phyloP scores from a whole-genome alignment of 2,888 invertebrate genomes.

The Heteropelma amictum region DNA sequence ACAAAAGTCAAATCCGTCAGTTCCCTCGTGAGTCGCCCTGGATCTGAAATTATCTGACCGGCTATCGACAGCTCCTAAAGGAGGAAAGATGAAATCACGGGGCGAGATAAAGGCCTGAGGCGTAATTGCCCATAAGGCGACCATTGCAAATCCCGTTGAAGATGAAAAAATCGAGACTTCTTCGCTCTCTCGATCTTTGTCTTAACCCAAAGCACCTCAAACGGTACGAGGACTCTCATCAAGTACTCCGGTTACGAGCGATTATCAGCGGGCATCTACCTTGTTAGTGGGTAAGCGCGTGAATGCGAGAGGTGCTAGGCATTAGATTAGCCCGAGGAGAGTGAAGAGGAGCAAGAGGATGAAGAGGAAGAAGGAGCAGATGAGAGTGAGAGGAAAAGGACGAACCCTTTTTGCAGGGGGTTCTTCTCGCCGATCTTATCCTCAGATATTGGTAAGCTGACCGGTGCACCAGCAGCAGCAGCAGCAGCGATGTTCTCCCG shows the following conservation, averaged over 20 bases:
- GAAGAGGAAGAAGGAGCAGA: slow-evolving; percentile 16
- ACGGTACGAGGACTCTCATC: slow-evolving; percentile 56
- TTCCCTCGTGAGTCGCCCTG: too few relatives aligned
- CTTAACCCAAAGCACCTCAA: slow-evolving; percentile 24
- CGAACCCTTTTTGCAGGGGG: slow-evolving; percentile 56
- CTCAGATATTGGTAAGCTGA: slow-evolving; percentile 58
- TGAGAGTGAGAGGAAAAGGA: slow-evolving; percentile 43
- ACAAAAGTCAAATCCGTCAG: slow-evolving; percentile 10
- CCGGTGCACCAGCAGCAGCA: slow-evolving; percentile 44
- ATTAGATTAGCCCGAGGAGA: slow-evolving; percentile 55
- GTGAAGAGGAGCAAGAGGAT: slow-evolving; percentile 32
- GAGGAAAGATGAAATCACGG: slow-evolving; percentile 13
- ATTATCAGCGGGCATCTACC: slow-evolving; percentile 71
- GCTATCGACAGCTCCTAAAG: slow-evolving; percentile 40
- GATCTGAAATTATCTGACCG: slow-evolving; percentile 35
- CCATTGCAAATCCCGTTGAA: slow-evolving; percentile 21
- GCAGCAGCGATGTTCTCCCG: slow-evolving; percentile 47
- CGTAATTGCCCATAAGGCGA: neutral
- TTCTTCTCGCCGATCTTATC: slow-evolving; percentile 58
- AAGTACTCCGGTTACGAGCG: slow-evolving; percentile 57
- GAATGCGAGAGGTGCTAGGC: slow-evolving; percentile 63
- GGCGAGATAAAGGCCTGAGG: slow-evolving; percentile 27
- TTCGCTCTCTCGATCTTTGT: slow-evolving; percentile 7
- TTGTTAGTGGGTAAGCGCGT: slow-evolving; percentile 70
- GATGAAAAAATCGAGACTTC: slow-evolving; percentile 29